These are phyloP conservation scores for Ophioderma brevispina DNA, from an alignment of 35 echinoderm and acorn worm genomes.

Conservation along the genomic window DNA sequence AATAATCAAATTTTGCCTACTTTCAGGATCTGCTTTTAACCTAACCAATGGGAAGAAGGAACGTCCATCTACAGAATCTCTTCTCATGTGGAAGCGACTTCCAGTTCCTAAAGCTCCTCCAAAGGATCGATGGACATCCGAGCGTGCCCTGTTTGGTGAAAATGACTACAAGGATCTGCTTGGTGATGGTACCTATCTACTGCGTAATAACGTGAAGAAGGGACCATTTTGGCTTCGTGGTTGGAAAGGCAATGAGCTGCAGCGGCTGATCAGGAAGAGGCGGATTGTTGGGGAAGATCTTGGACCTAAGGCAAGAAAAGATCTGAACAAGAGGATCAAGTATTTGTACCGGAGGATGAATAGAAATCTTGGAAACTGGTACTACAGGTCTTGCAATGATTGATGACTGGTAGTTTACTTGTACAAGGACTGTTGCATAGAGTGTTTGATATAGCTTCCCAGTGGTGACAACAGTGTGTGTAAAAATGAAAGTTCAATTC, in stretches of 20 bases:
- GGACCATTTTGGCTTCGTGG: conserved; percentile 91
- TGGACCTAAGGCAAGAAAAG: conserved; percentile 68
- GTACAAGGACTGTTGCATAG: too few species aligned
- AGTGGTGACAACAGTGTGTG: too few species aligned
- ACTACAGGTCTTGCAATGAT: too few species aligned
- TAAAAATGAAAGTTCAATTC: too few species aligned
- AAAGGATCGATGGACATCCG: conserved; percentile 74
- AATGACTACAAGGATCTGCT: conserved; percentile 99
- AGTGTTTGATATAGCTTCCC: too few species aligned
- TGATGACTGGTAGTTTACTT: too few species aligned
- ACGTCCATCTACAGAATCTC: conserved; percentile 67
- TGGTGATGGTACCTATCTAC: conserved; percentile 81
- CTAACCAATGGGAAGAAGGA: conserved; percentile 13
- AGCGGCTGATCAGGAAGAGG: conserved; percentile 80
- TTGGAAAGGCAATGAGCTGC: conserved; percentile 80
- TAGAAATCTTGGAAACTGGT: conserved; percentile 63
- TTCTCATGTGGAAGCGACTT: conserved; percentile 74
- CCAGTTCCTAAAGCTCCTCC: conserved; percentile 72
- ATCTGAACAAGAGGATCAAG: conserved; percentile 79
- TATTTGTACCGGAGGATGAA: conserved; percentile 84
- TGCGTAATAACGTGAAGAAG: conserved; percentile 78
- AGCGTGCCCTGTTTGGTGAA: conserved; percentile 91
- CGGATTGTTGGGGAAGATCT: conserved; percentile 48
- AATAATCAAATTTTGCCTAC: neutral
- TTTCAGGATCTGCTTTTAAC: neutral